Percentiles rank a stretch among this genome's conserved stretches.
Evolutionary conservation across 2,888 invertebrate species (phyloP).

Genomic region (Melieria omissa): DNA sequence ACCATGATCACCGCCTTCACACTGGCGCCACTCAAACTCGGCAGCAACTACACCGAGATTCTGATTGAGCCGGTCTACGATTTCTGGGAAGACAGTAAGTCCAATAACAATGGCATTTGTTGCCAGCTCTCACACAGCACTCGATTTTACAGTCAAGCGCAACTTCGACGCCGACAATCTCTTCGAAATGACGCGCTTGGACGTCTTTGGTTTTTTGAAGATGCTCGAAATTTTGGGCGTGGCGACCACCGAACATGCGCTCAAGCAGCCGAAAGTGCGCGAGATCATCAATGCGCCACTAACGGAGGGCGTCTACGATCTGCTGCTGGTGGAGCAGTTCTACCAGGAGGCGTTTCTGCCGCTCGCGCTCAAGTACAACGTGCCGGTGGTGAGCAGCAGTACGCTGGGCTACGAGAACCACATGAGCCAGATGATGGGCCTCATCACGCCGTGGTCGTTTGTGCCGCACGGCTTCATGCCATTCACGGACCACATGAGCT

Average conservation of each 20-base stretch:
- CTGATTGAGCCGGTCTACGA: conserved; percentile 63
- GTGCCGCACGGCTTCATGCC: conserved; percentile 67
- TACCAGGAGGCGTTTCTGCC: conserved; percentile 67
- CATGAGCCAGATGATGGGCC: conserved; percentile 68
- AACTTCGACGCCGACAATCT: conserved; percentile 55
- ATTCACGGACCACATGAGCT: conserved; percentile 68
- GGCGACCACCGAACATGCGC: conserved; percentile 59
- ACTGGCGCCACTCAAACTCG: conserved; percentile 52
- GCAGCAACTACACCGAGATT: conserved; percentile 62
- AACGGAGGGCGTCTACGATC: conserved; percentile 63
- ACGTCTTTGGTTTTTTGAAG: conserved; percentile 52
- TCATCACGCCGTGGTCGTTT: conserved; percentile 68
- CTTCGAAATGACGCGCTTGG: conserved; percentile 58
- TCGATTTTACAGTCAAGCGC: conserved; percentile 52
- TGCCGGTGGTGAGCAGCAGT: conserved; percentile 65
- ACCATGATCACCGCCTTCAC: conserved; percentile 60
- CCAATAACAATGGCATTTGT: background rate
- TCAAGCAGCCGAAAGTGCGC: conserved; percentile 59
- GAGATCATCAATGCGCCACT: conserved; percentile 56
- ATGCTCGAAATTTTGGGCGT: conserved; percentile 60
- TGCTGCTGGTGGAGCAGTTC: conserved; percentile 66
- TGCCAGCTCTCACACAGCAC: background rate
- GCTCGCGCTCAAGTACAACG: conserved; percentile 63
- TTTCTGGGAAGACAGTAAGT: conserved; percentile 50
- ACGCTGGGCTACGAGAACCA: conserved; percentile 67